Conservation (phyloP, 2,113 vertebrate genomes). For the Neogale vison region DNA sequence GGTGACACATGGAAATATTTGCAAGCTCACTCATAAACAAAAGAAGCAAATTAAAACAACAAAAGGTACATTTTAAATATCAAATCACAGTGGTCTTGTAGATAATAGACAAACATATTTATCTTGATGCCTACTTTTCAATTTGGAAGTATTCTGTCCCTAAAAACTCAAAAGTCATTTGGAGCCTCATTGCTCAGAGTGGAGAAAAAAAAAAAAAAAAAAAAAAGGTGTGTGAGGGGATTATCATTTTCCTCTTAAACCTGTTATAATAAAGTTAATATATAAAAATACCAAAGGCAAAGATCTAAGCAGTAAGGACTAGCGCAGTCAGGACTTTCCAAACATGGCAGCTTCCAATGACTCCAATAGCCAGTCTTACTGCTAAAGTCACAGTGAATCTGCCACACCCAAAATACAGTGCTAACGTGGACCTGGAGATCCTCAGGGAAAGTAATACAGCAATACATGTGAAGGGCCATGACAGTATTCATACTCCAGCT, state of each 20-base stretch:
- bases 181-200: not conserved
- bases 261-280: not conserved
- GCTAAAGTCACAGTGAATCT: not conserved
- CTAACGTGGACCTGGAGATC: too few species aligned
- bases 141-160: not conserved
- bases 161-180: not conserved
- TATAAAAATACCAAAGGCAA: not conserved
- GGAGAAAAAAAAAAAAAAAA: not conserved
- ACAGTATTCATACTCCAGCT: not conserved
- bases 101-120: not conserved
- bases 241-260: not conserved
- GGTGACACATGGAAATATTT: not conserved
- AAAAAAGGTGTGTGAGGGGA: not conserved
- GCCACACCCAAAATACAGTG: rapidly evolving
- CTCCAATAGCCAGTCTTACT: rapidly evolving
- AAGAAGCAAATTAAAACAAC: not conserved
- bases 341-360: not conserved
- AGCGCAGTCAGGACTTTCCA: not conserved
- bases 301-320: not conserved
- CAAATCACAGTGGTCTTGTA: not conserved
- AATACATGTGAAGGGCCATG: not conserved
- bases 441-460: too few species aligned
- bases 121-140: not conserved
- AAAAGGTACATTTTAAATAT: too few species aligned
- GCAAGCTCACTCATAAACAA: not conserved